phyloP scores from a whole-genome alignment of 2,797 vertebrate species.

The Hoplostethus mediterraneus region DNA sequence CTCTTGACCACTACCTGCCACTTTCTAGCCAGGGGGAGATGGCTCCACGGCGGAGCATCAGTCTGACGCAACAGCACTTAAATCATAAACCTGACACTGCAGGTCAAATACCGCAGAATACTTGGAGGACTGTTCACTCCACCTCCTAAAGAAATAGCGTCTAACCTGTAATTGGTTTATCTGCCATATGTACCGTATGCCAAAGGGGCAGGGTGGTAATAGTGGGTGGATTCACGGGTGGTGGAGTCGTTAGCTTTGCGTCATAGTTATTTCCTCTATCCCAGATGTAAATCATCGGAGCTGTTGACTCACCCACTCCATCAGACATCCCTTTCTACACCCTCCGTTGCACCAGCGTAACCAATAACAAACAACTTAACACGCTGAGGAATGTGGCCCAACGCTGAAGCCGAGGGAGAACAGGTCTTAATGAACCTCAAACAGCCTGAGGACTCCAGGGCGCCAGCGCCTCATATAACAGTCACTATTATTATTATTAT shows the following conservation, averaged over 20 bases:
- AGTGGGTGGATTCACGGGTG: conserved; percentile 55
- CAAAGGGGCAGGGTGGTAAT: conserved; percentile 59
- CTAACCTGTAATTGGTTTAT: conserved; percentile 62
- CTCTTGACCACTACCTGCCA: conserved; percentile 13
- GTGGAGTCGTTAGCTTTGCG: conserved; percentile 47
- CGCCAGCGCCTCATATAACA: conserved; percentile 69
- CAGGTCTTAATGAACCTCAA: conserved; percentile 72
- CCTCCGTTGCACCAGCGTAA: conserved; percentile 41
- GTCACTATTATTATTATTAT: conserved; percentile 67
- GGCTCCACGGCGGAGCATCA: conserved; percentile 15
- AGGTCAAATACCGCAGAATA: conserved; percentile 48
- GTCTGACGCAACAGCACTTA: conserved; percentile 49
- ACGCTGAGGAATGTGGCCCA: conserved; percentile 64
- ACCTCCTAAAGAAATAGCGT: conserved; percentile 41
- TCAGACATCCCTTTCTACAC: conserved; percentile 52
- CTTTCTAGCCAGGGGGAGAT: conserved; percentile 11
- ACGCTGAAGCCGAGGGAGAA: conserved; percentile 35
- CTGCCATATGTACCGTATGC: conserved; percentile 35
- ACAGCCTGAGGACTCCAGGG: conserved; percentile 71
- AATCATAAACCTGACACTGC: conserved; percentile 54
- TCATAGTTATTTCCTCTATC: conserved; percentile 46
- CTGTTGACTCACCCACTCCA: conserved; percentile 51
- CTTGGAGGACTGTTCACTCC: conserved; percentile 38
- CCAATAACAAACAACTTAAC: conserved; percentile 66
- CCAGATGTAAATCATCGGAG: conserved; percentile 41